Evolutionary conservation across 92 coral and sea anemone species (phyloP).

Genomic region (Meandrina meandrites): DNA sequence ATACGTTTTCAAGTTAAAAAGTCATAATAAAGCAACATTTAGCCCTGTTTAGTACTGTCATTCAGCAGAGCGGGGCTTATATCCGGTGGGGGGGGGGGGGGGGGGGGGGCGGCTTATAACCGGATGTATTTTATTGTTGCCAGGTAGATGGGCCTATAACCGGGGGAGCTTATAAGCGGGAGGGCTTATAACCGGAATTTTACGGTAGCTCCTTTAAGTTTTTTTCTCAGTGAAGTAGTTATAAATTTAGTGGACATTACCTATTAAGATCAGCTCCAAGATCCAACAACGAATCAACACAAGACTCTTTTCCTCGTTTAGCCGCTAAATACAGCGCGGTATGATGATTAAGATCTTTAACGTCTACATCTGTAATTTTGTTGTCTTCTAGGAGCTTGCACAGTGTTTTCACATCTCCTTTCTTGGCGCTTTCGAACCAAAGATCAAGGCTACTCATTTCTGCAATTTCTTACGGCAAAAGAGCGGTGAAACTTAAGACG

Average conservation of each 20-base stretch:
- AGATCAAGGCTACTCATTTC: not conserved
- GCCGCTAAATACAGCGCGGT: constrained; percentile 84
- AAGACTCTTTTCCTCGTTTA: constrained; percentile 55
- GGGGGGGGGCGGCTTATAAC: too few species aligned
- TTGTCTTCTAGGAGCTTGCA: constrained; percentile 25
- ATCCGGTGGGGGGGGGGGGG: too few species aligned
- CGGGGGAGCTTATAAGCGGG: too few species aligned
- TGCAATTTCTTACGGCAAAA: not conserved
- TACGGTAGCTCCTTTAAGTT: not conserved
- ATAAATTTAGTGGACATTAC: not conserved
- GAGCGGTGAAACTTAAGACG: not conserved
- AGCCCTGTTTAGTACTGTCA: too few species aligned
- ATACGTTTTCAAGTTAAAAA: too few species aligned
- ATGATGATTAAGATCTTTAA: constrained; percentile 59
- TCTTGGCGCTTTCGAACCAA: constrained; percentile 68
- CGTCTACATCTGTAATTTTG: constrained; percentile 51
- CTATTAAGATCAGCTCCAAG: constrained; percentile 75
- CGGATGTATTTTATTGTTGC: too few species aligned
- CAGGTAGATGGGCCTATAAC: too few species aligned
- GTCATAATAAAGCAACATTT: too few species aligned
- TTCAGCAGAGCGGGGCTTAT: too few species aligned
- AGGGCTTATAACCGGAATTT: too few species aligned
- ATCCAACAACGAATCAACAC: constrained; percentile 70
- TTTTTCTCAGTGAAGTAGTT: not conserved
- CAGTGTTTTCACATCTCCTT: constrained; percentile 47